phyloP scores from a whole-genome alignment of 2,888 invertebrate species.

The Germaria angustata region DNA sequence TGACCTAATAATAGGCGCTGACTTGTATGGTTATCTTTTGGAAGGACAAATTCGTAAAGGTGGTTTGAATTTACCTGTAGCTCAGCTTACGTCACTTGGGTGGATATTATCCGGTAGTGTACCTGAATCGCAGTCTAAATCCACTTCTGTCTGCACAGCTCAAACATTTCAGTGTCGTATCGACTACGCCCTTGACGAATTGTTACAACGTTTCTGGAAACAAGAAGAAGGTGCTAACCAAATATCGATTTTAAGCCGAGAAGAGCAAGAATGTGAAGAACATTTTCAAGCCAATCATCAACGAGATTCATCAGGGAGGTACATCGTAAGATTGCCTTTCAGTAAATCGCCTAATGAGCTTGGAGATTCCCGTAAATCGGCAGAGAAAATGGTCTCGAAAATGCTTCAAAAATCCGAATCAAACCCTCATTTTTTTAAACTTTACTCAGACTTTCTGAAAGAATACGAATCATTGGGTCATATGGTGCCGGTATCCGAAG shows the following conservation, averaged over 20 bases:
- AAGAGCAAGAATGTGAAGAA: constrained; percentile 4
- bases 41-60: background rate
- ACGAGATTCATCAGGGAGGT: constrained; percentile 3
- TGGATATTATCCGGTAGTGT: constrained; percentile 27
- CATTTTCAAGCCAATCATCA: background rate
- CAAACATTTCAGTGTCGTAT: background rate
- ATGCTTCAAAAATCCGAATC: constrained; percentile 2
- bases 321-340: constrained; percentile 21
- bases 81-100: constrained; percentile 4
- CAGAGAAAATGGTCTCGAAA: background rate
- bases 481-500: background rate
- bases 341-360: background rate
- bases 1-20: constrained; percentile 7
- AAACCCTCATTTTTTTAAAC: background rate
- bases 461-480: constrained; percentile 11
- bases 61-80: background rate
- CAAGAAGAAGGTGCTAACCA: background rate
- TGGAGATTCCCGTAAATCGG: background rate
- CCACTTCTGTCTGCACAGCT: background rate
- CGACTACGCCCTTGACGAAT: background rate
- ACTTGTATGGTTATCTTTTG: constrained; percentile 21
- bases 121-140: background rate
- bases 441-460: background rate
- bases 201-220: too few relatives aligned
- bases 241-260: background rate